These are phyloP conservation scores for Asteroscopus sphinx DNA, from an alignment of 2,888 invertebrate species.

Conservation along the genomic window DNA sequence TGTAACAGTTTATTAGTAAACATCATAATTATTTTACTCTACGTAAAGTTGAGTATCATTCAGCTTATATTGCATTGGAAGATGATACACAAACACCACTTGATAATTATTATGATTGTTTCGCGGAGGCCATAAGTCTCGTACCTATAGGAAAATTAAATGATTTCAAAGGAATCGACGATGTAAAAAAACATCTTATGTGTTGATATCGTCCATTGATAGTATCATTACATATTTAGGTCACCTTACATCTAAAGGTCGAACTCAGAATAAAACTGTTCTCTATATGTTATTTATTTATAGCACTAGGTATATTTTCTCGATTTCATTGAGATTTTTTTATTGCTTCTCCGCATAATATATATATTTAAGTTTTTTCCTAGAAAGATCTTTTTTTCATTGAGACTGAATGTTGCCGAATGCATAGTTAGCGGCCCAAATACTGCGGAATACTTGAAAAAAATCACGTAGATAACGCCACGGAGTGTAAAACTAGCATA, in stretches of 20 bases:
- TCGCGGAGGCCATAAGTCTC: too few species aligned
- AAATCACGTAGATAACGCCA: slow-evolving; percentile 33
- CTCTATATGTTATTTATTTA: background rate
- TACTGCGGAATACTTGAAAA: slow-evolving; percentile 16
- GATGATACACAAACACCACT: background rate
- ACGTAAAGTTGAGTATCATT: slow-evolving; percentile 23
- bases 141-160: too few species aligned
- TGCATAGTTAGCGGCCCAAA: slow-evolving; percentile 10
- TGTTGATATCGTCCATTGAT: slow-evolving; percentile 9
- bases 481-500: slow-evolving; percentile 35
- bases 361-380: background rate
- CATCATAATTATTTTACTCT: slow-evolving; percentile 6
- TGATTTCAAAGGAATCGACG: too few species aligned
- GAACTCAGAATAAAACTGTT: background rate
- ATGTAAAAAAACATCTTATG: too few species aligned
- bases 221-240: slow-evolving; percentile 22
- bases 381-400: background rate
- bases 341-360: background rate
- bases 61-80: background rate
- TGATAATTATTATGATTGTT: too few species aligned
- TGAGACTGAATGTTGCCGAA: slow-evolving; percentile 6
- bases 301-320: background rate
- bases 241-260: slow-evolving; percentile 24
- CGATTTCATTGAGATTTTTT: slow-evolving; percentile 3
- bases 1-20: slow-evolving; percentile 16